phyloP scores from a whole-genome alignment of 2,888 invertebrate species.

The Rhyacophila evoluta region DNA sequence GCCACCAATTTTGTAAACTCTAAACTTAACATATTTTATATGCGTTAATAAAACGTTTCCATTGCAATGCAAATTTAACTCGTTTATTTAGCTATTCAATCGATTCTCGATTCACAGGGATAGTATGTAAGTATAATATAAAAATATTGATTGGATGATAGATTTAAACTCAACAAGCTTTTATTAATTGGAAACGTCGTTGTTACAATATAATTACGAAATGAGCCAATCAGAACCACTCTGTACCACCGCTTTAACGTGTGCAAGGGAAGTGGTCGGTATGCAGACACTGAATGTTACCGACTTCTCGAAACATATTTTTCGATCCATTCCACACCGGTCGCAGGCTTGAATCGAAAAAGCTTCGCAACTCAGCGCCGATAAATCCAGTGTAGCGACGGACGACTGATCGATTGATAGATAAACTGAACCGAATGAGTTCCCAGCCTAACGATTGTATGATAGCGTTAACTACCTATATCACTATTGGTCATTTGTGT shows the following conservation, averaged over 20 bases:
- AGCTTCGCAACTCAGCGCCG: neutral
- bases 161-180: too few species aligned
- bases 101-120: too few species aligned
- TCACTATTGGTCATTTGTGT: neutral
- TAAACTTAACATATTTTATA: too few species aligned
- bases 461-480: neutral
- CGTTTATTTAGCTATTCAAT: too few species aligned
- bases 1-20: too few species aligned
- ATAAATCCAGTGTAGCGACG: neutral
- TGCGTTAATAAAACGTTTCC: too few species aligned
- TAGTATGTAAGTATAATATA: too few species aligned
- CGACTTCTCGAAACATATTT: constrained; percentile 3
- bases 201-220: too few species aligned
- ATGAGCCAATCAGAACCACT: neutral
- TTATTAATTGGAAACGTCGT: too few species aligned
- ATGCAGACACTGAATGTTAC: constrained; percentile 15
- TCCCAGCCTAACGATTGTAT: neutral
- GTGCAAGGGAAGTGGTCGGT: neutral
- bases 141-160: too few species aligned
- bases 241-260: neutral
- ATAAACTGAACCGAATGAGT: constrained; percentile 3
- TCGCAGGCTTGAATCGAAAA: constrained; percentile 7
- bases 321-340: neutral
- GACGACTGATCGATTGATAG: neutral
- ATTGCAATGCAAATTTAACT: too few species aligned